Evolutionary conservation across 2,888 invertebrate genomes (phyloP).

Genomic region (Meloe dianella): DNA sequence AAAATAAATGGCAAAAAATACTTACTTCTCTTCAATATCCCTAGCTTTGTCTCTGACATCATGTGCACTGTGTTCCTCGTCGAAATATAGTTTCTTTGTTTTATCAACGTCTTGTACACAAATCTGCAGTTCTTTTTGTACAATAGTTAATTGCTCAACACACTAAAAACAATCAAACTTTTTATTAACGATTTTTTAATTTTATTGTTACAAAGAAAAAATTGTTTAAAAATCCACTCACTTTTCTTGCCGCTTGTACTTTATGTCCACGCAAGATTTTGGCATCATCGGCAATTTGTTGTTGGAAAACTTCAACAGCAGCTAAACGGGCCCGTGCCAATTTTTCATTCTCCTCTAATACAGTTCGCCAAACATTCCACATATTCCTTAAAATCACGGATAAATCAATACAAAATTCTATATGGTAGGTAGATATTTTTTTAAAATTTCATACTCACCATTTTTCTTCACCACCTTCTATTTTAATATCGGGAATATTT

Average conservation of each 20-base stretch:
- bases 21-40: slow-evolving; percentile 92
- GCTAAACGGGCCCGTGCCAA: slow-evolving; percentile 88
- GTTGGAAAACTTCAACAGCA: slow-evolving; percentile 93
- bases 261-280: slow-evolving; percentile 86
- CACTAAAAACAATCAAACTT: slow-evolving; percentile 63
- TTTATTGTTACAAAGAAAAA: neutral
- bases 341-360: slow-evolving; percentile 94
- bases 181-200: neutral
- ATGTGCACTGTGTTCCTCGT: slow-evolving; percentile 94
- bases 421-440: neutral
- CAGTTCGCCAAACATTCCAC: slow-evolving; percentile 97
- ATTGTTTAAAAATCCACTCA: slow-evolving; percentile 47
- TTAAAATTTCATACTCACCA: slow-evolving; percentile 68
- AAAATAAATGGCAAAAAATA: neutral
- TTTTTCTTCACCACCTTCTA: slow-evolving; percentile 88
- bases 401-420: no score
- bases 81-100: slow-evolving; percentile 92
- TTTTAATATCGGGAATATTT: slow-evolving; percentile 88
- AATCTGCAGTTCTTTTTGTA: slow-evolving; percentile 88
- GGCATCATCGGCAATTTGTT: slow-evolving; percentile 93
- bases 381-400: slow-evolving; percentile 76
- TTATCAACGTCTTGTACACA: slow-evolving; percentile 91
- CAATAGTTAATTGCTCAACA: slow-evolving; percentile 80
- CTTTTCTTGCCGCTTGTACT: slow-evolving; percentile 80
- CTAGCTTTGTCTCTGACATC: slow-evolving; percentile 94